Evolutionary conservation across 2,797 vertebrate species (phyloP).

Genomic region (Pygocentrus nattereri): DNA sequence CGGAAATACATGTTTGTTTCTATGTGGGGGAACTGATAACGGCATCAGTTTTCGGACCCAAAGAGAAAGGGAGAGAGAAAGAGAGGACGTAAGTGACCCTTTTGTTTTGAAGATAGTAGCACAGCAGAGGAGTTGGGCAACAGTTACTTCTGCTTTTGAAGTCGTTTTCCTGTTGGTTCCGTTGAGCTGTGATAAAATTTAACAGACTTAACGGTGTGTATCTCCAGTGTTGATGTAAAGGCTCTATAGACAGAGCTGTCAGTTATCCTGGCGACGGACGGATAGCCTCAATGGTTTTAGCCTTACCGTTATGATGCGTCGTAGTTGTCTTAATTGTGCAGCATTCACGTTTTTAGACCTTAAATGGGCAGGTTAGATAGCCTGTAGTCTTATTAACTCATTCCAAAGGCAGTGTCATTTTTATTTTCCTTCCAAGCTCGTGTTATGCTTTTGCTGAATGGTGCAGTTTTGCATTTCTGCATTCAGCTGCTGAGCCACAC

Average conservation of each 20-base stretch:
- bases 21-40: slow-evolving; percentile 45
- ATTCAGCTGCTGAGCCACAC: slow-evolving; percentile 7
- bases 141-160: slow-evolving; percentile 65
- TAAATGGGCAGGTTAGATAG: background rate
- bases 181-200: background rate
- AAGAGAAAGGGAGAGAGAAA: slow-evolving; percentile 50
- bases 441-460: slow-evolving; percentile 42
- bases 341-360: background rate
- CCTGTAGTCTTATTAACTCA: background rate
- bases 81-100: slow-evolving; percentile 81
- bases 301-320: slow-evolving; percentile 41
- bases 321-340: slow-evolving; percentile 38
- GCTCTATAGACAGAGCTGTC: slow-evolving; percentile 68
- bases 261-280: slow-evolving; percentile 68
- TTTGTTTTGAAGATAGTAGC: slow-evolving; percentile 77
- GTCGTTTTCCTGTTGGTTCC: slow-evolving; percentile 23
- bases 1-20: slow-evolving; percentile 39
- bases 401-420: background rate
- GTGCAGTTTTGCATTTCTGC: slow-evolving; percentile 40
- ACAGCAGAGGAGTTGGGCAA: slow-evolving; percentile 62
- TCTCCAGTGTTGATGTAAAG: slow-evolving; percentile 20
- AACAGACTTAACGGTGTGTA: background rate
- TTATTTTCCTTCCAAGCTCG: background rate
- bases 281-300: slow-evolving; percentile 13
- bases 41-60: slow-evolving; percentile 59